Base-by-base conservation (phyloP, 2,888 invertebrate genomes). In the Bombyx huttoni region DNA sequence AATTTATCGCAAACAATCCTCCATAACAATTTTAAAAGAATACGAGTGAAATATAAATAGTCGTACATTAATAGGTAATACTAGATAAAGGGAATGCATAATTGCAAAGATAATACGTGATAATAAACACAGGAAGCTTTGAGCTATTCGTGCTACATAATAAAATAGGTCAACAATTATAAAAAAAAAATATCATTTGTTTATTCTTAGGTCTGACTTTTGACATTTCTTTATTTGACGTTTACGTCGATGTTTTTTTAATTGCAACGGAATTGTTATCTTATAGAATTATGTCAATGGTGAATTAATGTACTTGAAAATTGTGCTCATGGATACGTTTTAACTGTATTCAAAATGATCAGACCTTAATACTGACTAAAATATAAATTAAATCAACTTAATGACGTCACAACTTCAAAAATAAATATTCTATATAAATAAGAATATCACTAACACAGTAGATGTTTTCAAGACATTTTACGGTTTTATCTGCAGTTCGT, bases 61-160 rank as follows among this genome's bases (percentile, higher is more conserved):
- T 8, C 12, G 40, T 40, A 40, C 8, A 50, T 50, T 46, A 50
- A 47, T 52, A n/a, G n/a, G n/a, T n/a, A 50, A 52, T 52, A 52
- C 52, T 52, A 52, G 49, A 40, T 14, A 47, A 47, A 52, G 46
- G 52, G 52, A 52, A 52, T 52, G 50, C 47, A 47, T 48, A 8
- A 13, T 50, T 52, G 50, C 48, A 45, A 50, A 48, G 47, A 40
- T 33, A 52, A 52, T 52, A 52, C 48, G 50, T 50, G 51, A 53
- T 34, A 40, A 53, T 8, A 54, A 49, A 46, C 52, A 40, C 40
- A 40, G 12, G 12, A 40, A 48, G 50, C 48, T 50, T 52, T 50
- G 50, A 52, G 50, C 52, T 40, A 45, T 40, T 33, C 49, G 47
- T 35, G 49, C 51, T 48, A 34, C 24, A 48, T 52, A 50, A 10